Conservation (phyloP, 2,113 vertebrate genomes). For the Sardina pilchardus region DNA sequence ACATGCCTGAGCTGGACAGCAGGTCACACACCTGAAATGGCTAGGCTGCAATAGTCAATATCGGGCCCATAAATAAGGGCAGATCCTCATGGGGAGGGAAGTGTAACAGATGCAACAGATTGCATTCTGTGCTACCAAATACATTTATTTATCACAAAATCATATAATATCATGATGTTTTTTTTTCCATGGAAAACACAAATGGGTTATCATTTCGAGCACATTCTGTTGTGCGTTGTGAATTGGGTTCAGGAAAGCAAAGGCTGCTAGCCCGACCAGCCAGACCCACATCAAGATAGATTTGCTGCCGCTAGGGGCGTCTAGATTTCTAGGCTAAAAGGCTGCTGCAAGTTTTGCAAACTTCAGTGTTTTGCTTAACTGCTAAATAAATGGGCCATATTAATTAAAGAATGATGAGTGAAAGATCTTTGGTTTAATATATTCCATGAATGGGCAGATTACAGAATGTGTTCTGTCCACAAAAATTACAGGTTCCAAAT, state of each 20-base stretch:
- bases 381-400: not conserved
- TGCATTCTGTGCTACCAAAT: not conserved
- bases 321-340: too few relatives aligned
- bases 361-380: not conserved
- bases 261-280: too few relatives aligned
- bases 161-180: not conserved
- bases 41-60: not conserved
- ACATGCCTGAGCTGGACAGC: slow-evolving; percentile 38
- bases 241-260: too few relatives aligned
- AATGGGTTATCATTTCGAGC: not conserved
- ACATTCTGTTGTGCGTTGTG: too few relatives aligned
- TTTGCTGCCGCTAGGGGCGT: too few relatives aligned
- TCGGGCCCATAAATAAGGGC: not conserved
- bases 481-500: too few relatives aligned
- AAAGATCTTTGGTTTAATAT: not conserved
- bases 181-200: not conserved
- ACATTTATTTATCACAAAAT: not conserved
- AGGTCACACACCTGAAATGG: not conserved
- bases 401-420: not conserved
- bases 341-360: too few relatives aligned
- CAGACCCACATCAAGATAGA: too few relatives aligned
- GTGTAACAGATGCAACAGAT: not conserved
- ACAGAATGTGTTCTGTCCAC: not conserved
- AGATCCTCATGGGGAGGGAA: not conserved
- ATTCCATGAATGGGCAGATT: too few relatives aligned